A percentile compares a stretch with the other conserved stretches of the same genome.
Conservation (phyloP, 2,113 vertebrate genomes). For the Syngnathus floridae region DNA sequence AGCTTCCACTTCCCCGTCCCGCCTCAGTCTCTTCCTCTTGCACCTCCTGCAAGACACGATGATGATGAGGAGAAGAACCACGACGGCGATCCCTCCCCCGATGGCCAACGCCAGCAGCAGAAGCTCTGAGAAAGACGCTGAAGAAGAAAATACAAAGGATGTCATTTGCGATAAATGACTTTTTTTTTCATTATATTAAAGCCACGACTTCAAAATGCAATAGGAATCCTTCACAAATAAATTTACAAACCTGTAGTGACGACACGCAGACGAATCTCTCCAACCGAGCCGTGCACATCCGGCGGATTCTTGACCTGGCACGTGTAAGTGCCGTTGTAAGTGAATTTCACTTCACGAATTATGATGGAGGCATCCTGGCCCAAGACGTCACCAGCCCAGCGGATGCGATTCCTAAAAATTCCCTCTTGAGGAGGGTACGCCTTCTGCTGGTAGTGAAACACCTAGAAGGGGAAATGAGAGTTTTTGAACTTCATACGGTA, state of each 20-base stretch:
- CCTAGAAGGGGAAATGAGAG: conserved; percentile 49
- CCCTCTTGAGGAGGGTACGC: conserved; percentile 66
- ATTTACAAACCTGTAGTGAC: conserved; percentile 68
- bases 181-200: neutral
- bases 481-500: no score
- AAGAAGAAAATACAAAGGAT: neutral
- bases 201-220: neutral
- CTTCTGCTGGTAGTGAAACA: conserved; percentile 77
- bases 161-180: neutral
- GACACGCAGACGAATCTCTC: conserved; percentile 77
- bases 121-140: conserved; percentile 85
- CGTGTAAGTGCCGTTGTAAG: conserved; percentile 84
- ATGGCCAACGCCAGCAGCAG: conserved; percentile 76
- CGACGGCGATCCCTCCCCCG: conserved; percentile 70
- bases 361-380: conserved; percentile 78
- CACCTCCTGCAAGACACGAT: conserved; percentile 69
- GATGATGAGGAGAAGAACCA: conserved; percentile 71
- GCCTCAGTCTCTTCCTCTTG: conserved; percentile 54
- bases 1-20: conserved; percentile 47
- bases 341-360: conserved; percentile 77
- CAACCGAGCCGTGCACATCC: conserved; percentile 76
- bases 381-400: conserved; percentile 81
- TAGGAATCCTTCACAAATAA: neutral
- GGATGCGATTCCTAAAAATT: conserved; percentile 73
- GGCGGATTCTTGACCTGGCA: conserved; percentile 91